Percentiles rank a stretch among this genome's conserved stretches.
Evolutionary conservation across 1,140 invertebrate genomes (phyloP).

Genomic region (Ectropis grisescens): DNA sequence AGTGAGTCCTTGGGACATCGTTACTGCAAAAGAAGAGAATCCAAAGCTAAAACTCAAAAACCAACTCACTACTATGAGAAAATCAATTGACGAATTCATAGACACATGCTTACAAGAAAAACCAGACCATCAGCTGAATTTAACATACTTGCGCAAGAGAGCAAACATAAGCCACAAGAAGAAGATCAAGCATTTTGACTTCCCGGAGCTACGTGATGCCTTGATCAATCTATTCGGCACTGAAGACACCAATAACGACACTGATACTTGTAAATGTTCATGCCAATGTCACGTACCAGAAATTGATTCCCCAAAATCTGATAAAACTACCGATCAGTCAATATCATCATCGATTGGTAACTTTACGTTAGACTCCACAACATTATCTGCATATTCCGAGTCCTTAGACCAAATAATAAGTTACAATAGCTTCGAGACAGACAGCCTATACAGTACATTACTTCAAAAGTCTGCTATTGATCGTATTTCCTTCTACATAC

Average conservation of each 20-base stretch:
- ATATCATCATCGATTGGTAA: slow-evolving; percentile 58
- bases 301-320: slow-evolving; percentile 29
- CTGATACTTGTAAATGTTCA: slow-evolving; percentile 19
- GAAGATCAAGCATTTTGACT: slow-evolving; percentile 47
- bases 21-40: slow-evolving; percentile 41
- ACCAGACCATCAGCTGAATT: not conserved
- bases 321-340: slow-evolving; percentile 24
- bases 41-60: slow-evolving; percentile 38
- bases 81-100: slow-evolving; percentile 34
- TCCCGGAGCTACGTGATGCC: slow-evolving; percentile 45
- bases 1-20: slow-evolving; percentile 40
- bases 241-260: slow-evolving; percentile 15
- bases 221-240: slow-evolving; percentile 36
- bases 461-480: slow-evolving; percentile 50
- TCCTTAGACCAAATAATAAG: slow-evolving; percentile 48
- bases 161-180: slow-evolving; percentile 36
- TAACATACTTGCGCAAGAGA: slow-evolving; percentile 7
- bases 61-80: slow-evolving; percentile 38
- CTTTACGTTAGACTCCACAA: slow-evolving; percentile 43
- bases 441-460: slow-evolving; percentile 29
- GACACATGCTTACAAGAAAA: slow-evolving; percentile 23
- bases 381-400: slow-evolving; percentile 49
- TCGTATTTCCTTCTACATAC: slow-evolving; percentile 51
- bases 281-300: slow-evolving; percentile 35
- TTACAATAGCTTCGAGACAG: slow-evolving; percentile 51